phyloP scores from a whole-genome alignment of 2,113 vertebrate species.

The Xenopus borealis region DNA sequence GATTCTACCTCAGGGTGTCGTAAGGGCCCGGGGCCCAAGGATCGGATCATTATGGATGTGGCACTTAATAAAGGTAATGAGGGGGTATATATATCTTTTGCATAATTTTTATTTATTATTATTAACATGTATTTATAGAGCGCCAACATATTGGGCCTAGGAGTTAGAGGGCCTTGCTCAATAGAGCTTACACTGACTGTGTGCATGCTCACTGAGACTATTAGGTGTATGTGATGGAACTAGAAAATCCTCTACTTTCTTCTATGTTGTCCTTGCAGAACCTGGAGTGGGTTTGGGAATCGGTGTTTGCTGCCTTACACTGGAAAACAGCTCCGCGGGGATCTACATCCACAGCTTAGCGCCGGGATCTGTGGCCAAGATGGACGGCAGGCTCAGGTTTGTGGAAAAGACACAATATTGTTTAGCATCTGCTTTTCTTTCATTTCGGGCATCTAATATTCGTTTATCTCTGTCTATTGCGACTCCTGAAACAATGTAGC shows the following conservation, averaged over 20 bases:
- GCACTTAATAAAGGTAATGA: slow-evolving; percentile 89
- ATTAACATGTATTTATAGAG: no score
- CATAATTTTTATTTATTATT: no score
- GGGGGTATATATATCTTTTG: background rate
- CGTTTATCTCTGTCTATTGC: no score
- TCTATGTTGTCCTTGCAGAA: slow-evolving; percentile 62
- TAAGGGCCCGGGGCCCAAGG: slow-evolving; percentile 84
- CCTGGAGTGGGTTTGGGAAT: slow-evolving; percentile 88
- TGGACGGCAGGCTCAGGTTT: slow-evolving; percentile 90
- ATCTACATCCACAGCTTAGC: slow-evolving; percentile 95
- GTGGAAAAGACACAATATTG: slow-evolving; percentile 20
- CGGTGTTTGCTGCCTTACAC: slow-evolving; percentile 84
- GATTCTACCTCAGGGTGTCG: slow-evolving; percentile 60
- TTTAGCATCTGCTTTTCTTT: no score
- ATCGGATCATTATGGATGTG: slow-evolving; percentile 93
- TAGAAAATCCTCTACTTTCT: no score
- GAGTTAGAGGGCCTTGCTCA: no score
- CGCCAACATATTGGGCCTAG: no score
- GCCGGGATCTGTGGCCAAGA: slow-evolving; percentile 91
- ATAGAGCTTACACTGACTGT: no score
- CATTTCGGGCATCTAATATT: no score
- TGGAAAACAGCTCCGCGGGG: slow-evolving; percentile 82
- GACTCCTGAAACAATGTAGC: no score
- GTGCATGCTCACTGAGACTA: no score
- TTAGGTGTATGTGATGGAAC: no score